Evolutionary conservation across 2,113 vertebrate genomes (phyloP), one percentile per base, ranked within the genome.

Genomic region (Psittacus erithacus): DNA sequence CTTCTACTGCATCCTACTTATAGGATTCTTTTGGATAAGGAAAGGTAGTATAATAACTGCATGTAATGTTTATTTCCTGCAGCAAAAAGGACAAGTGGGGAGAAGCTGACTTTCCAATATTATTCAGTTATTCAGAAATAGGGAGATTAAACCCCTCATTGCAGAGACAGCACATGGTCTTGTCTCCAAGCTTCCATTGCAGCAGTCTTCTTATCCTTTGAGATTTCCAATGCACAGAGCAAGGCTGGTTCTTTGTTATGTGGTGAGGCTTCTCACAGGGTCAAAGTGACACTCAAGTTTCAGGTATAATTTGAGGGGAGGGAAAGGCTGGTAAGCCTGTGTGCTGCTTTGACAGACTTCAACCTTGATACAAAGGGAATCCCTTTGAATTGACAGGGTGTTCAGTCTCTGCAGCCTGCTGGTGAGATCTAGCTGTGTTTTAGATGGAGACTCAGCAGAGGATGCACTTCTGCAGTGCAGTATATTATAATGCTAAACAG

Each of bases 211-310:
- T 17, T 65, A 59, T 25, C 86, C 78, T 81, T 68, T 52, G 57
- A 82, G 52, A 89, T 41, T 76, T 67, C 67, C 84, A 77, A 9
- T 4, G 49, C 50, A 50, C 65, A 28, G 38, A 49, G n/a, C 7
- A 17, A 0, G 27, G 46, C 2, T 29, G 65, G 43, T 1, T 71
- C 24, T 1, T 1, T 39, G 67, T 1, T 47, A n/a, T 5, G 41
- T 10, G 47, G 13, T 29, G 73, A 31, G 41, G 75, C n/a, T 92
- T 18, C 59, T 43, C 82, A 3, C 17, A 7, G 70, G 63, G 68
- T 75, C 78, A 95, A 3, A 0, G 2, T 5, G n/a, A 88, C 71
- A n/a, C 38, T 28, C 59, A 83, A 44, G 2, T 0, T 16, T 49
- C 49, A 41, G 35, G 29, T 27, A 31, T 17, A 39, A 20, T 14